Conservation (phyloP, 2,888 invertebrate genomes). For the Drosophila eohydei region DNA sequence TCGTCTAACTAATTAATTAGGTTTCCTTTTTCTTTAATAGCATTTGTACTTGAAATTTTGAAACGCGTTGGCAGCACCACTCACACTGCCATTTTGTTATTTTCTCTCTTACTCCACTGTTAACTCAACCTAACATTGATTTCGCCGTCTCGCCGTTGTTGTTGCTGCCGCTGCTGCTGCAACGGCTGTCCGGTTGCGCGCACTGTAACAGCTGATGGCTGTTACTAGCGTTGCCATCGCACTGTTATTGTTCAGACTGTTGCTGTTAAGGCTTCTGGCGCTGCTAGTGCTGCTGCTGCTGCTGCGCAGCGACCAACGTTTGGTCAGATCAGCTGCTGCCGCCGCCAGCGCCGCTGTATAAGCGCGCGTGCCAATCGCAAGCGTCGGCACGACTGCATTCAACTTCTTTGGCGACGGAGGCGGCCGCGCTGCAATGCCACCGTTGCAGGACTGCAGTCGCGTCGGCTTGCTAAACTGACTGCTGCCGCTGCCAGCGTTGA, state of each 20-base stretch:
- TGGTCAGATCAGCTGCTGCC: conserved; percentile 60
- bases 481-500: conserved; percentile 10
- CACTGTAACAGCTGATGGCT: conserved; percentile 63
- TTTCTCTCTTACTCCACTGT: background rate
- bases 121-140: conserved; percentile 1
- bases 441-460: conserved; percentile 67
- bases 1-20: conserved; percentile 33
- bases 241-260: conserved; percentile 19
- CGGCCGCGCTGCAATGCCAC: conserved; percentile 65
- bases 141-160: conserved; percentile 38
- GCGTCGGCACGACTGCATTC: conserved; percentile 66
- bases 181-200: conserved; percentile 37
- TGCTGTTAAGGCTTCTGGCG: background rate
- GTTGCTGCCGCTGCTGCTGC: conserved; percentile 4
- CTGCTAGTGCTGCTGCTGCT: conserved; percentile 20
- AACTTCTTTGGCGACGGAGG: conserved; percentile 82
- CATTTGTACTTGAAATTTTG: conserved; percentile 60
- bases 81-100: background rate
- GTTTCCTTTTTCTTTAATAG: conserved; percentile 25
- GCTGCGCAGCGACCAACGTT: conserved; percentile 72
- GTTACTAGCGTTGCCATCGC: conserved; percentile 50
- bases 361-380: conserved; percentile 72
- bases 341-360: conserved; percentile 70
- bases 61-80: conserved; percentile 47
- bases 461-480: conserved; percentile 69